These are phyloP conservation scores for Rhopalosiphum maidis DNA, from an alignment of 1,140 invertebrate species.

Conservation along the genomic window DNA sequence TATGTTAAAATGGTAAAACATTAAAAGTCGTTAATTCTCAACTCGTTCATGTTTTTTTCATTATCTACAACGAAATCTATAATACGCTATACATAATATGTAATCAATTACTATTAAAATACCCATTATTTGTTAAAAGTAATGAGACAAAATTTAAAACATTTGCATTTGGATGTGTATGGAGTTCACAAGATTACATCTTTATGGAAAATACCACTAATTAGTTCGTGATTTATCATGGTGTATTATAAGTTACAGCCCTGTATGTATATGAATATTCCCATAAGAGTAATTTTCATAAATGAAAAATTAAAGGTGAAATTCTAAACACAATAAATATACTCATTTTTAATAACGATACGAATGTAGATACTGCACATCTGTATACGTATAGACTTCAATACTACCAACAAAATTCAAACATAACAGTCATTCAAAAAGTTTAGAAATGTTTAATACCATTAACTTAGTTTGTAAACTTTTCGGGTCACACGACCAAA, in stretches of 20 bases:
- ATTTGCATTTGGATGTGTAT: not conserved
- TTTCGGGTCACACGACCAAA: not conserved
- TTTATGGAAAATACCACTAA: not conserved
- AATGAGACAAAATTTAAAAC: slow-evolving; percentile 5
- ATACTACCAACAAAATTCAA: not conserved
- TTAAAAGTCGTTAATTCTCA: not conserved
- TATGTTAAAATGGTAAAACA: not conserved
- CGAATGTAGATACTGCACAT: not conserved
- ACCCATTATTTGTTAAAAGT: not conserved
- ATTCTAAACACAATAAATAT: not conserved
- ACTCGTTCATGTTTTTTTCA: not conserved
- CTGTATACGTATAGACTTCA: not conserved
- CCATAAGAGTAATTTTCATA: not conserved
- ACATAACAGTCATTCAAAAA: slow-evolving; percentile 7
- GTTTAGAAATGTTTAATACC: not conserved
- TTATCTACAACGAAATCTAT: not conserved
- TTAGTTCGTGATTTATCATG: not conserved
- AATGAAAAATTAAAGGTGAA: not conserved
- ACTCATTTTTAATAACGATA: not conserved
- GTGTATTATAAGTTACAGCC: not conserved
- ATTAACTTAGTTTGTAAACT: not conserved
- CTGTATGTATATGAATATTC: not conserved
- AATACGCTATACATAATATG: not conserved
- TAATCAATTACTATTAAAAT: slow-evolving; percentile 24
- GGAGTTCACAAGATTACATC: not conserved